These are phyloP conservation scores for Solenopsis invicta DNA, from an alignment of 1,140 invertebrate genomes.

Conservation along the genomic window DNA sequence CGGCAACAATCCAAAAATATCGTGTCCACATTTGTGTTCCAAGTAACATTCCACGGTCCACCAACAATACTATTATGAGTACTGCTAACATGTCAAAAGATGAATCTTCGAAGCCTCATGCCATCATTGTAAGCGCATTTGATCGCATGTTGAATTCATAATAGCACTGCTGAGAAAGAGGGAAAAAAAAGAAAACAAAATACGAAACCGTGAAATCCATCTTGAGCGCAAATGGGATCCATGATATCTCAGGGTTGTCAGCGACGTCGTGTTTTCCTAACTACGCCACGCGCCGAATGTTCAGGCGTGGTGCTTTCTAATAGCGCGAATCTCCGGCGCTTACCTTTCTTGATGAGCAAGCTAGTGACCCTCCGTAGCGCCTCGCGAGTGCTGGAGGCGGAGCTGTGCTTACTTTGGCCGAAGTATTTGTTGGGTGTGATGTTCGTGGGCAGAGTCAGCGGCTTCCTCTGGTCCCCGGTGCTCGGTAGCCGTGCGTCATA, in stretches of 20 bases:
- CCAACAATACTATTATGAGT: slow-evolving; percentile 11
- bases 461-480: slow-evolving; percentile 90
- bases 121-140: background rate
- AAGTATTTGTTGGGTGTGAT: slow-evolving; percentile 94
- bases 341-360: slow-evolving; percentile 94
- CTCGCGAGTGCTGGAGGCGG: slow-evolving; percentile 91
- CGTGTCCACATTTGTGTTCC: background rate
- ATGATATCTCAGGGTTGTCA: background rate
- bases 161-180: slow-evolving; percentile 9
- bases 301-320: slow-evolving; percentile 55
- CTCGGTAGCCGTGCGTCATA: slow-evolving; percentile 86
- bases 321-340: slow-evolving; percentile 83
- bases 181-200: background rate
- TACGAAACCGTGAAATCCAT: slow-evolving; percentile 5
- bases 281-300: slow-evolving; percentile 17
- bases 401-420: slow-evolving; percentile 90
- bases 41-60: slow-evolving; percentile 24
- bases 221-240: background rate
- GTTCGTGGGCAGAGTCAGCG: slow-evolving; percentile 93
- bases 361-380: slow-evolving; percentile 94
- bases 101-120: background rate
- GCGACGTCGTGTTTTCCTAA: slow-evolving; percentile 48
- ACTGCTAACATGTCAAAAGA: background rate
- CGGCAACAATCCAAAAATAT: background rate
- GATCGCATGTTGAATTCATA: background rate